phyloP scores from a whole-genome alignment of 2,888 invertebrate genomes.

The Ophioninae sp. region DNA sequence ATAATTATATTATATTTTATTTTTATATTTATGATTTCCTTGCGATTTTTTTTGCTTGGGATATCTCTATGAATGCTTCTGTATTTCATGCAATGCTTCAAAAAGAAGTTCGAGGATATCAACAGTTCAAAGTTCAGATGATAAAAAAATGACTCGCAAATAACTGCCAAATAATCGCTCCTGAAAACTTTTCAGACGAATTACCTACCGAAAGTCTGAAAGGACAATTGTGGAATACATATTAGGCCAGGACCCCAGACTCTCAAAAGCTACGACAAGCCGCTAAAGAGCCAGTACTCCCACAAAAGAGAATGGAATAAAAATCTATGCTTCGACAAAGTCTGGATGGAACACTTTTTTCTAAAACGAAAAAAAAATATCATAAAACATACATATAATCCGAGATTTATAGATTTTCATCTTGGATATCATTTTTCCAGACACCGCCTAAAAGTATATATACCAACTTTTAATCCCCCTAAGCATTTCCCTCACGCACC shows the following conservation, averaged over 20 bases:
- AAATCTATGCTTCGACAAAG: neutral
- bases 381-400: neutral
- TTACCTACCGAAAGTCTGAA: too few relatives aligned
- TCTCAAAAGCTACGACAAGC: neutral
- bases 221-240: neutral
- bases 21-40: neutral
- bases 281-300: neutral
- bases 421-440: neutral
- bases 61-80: neutral
- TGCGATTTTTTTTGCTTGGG: neutral
- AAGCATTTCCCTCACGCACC: constrained; percentile 39
- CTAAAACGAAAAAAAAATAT: neutral
- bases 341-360: neutral
- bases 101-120: neutral
- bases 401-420: neutral
- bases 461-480: constrained; percentile 31
- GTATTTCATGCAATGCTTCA: neutral
- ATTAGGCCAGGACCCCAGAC: neutral
- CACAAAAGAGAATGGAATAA: neutral
- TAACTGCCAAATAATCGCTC: too few relatives aligned
- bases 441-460: neutral
- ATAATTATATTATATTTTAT: neutral
- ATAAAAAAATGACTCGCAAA: neutral
- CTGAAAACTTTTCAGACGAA: too few relatives aligned
- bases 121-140: neutral